Conservation (phyloP, 2,888 invertebrate species). For the Drosophila cyrtoloma region DNA sequence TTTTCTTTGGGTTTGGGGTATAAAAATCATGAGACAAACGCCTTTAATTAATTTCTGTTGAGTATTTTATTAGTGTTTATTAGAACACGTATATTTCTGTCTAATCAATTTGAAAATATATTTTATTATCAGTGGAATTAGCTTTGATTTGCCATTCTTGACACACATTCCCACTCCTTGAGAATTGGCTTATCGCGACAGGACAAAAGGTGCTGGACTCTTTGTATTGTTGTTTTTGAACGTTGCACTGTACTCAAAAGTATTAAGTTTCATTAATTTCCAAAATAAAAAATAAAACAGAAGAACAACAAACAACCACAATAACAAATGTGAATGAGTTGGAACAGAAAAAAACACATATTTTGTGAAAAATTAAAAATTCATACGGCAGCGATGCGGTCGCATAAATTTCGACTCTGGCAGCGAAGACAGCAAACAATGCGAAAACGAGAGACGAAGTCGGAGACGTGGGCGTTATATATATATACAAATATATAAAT, state of each 20-base stretch:
- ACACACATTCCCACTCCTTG: slow-evolving; percentile 13
- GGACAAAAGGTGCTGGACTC: slow-evolving; percentile 37
- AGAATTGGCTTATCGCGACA: slow-evolving; percentile 33
- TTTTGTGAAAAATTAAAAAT: slow-evolving; percentile 72
- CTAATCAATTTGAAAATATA: background rate
- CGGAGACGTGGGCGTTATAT: slow-evolving; percentile 43
- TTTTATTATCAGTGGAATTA: background rate
- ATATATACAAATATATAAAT: slow-evolving; percentile 12
- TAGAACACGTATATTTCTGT: background rate
- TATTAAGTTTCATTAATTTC: slow-evolving; percentile 84
- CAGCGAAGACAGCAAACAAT: slow-evolving; percentile 46
- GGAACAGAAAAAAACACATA: slow-evolving; percentile 27
- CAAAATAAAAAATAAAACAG: slow-evolving; percentile 58
- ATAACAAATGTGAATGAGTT: background rate
- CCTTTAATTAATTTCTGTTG: background rate
- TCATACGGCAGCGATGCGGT: slow-evolving; percentile 77
- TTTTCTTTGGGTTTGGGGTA: background rate
- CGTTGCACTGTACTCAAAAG: slow-evolving; percentile 66
- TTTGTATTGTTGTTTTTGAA: slow-evolving; percentile 1
- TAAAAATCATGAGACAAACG: background rate
- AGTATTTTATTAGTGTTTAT: background rate
- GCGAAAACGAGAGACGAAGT: slow-evolving; percentile 17
- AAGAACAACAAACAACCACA: slow-evolving; percentile 7
- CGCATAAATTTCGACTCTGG: slow-evolving; percentile 71
- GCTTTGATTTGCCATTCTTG: background rate